Evolutionary conservation across 2,888 invertebrate species (phyloP), one percentile per base, ranked within the genome.

Genomic region (Ophion costatus): DNA sequence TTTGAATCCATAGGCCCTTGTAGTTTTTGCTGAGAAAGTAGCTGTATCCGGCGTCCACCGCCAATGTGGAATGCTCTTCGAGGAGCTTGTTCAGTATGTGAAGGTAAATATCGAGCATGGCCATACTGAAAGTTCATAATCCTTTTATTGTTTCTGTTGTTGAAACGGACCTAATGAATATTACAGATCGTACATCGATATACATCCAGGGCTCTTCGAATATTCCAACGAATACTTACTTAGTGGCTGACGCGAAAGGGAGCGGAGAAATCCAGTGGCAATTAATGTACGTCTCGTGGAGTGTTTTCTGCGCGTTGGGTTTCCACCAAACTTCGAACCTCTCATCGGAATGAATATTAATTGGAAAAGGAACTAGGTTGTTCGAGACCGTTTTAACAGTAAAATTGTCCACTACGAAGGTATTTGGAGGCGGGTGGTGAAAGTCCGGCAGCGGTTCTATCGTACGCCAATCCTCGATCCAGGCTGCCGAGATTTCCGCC

Each of bases 301-400:
- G 24, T 51, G 14, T 45, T 3, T 24, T 24, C 9, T 69, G 22
- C 7, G 6, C 22, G 14, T 51, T 51, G 51, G 69, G 20, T 69
- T 69, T 69, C 11, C 51, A 51, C 69, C 69, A 69, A 45, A 69
- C 69, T 51, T 69, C 69, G 24, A 24, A 69, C 9, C 22, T 17
- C 11, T 45, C 20, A 24, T 56, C 69, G 14, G 9, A 22, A 24
- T 69, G 69, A 45, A 69, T 69, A 11, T 69, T 69, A 14, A 69
- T 51, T 24, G 69, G 69, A 20, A 22, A 69, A 66, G 29, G 66
- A n/a, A 22, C 20, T 59, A 9, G 59, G 2, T 59, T 22, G 59
- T 59, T 59, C n/a, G 22, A 22, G 11, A 59, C n/a, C 59, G 59
- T 20, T 59, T 4, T 59, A 20, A 20, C 59, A 59, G 59, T 59